These are phyloP conservation scores for Stenolophus ochropezus DNA, from an alignment of 2,888 invertebrate genomes.

Conservation along the genomic window DNA sequence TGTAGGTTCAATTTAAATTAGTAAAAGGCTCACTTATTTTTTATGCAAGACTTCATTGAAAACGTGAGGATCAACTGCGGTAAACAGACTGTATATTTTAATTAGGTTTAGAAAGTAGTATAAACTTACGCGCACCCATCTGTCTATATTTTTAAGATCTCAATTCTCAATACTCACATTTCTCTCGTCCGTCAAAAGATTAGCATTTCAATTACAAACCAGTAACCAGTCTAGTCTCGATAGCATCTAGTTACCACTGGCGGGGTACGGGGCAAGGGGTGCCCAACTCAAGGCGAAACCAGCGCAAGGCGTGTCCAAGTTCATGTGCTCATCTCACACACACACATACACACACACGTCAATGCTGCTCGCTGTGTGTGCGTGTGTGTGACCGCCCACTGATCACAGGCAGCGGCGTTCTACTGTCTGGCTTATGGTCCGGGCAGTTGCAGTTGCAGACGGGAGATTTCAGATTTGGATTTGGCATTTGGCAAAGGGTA, in stretches of 20 bases:
- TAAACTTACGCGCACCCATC: too few species aligned
- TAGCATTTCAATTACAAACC: slow-evolving; percentile 53
- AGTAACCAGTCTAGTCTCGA: slow-evolving; percentile 36
- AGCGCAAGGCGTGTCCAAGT: slow-evolving; percentile 32
- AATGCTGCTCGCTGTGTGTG: neutral
- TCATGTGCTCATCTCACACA: slow-evolving; percentile 15
- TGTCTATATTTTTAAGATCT: neutral
- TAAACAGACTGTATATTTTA: too few species aligned
- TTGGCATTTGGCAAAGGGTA: too few species aligned
- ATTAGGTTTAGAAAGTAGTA: too few species aligned
- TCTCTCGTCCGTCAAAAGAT: slow-evolving; percentile 18
- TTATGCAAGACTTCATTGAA: too few species aligned
- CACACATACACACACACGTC: slow-evolving; percentile 9
- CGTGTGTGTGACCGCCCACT: neutral
- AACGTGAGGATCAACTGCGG: too few species aligned
- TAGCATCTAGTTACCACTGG: slow-evolving; percentile 24
- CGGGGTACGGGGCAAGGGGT: slow-evolving; percentile 3
- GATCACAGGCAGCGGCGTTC: neutral
- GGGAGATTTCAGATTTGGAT: too few species aligned
- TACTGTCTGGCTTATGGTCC: neutral
- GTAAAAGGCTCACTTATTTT: too few species aligned
- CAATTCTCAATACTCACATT: too few species aligned
- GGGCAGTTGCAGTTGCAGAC: neutral
- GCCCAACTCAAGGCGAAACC: slow-evolving; percentile 20
- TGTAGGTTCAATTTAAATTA: too few species aligned